Percentiles rank a stretch among this genome's conserved stretches.
These are phyloP conservation scores for Cisticola juncidis DNA, from an alignment of 2,113 vertebrate genomes.

Conservation along the genomic window DNA sequence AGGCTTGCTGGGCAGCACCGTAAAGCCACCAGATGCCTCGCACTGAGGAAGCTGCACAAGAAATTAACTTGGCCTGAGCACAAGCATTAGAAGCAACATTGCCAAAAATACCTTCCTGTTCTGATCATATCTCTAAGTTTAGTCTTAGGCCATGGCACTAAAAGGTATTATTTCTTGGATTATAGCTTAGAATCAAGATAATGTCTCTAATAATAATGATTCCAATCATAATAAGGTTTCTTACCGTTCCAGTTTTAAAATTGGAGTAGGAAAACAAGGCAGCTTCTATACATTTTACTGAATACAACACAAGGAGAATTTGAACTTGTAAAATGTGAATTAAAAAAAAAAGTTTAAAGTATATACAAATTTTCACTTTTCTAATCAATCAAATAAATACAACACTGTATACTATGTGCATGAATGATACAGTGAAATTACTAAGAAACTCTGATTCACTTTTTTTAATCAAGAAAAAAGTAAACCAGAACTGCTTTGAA, in stretches of 20 bases:
- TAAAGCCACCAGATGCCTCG: neutral
- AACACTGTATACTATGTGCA: neutral
- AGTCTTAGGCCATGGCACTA: neutral
- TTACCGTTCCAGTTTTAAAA: neutral
- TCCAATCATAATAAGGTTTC: neutral
- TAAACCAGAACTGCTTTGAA: constrained; percentile 22
- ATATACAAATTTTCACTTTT: neutral
- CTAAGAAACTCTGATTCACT: neutral
- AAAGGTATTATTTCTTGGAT: neutral
- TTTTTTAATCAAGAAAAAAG: neutral
- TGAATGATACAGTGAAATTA: neutral
- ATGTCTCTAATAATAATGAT: neutral
- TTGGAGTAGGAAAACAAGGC: neutral
- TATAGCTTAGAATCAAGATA: neutral
- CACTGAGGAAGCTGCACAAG: neutral
- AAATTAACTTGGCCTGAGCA: neutral
- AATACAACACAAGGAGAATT: neutral
- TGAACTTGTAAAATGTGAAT: neutral
- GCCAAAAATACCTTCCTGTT: neutral
- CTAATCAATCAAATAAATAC: neutral
- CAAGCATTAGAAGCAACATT: neutral
- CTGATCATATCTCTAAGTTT: neutral
- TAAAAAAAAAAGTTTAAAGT: neutral
- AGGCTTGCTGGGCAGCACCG: neutral
- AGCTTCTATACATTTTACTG: neutral